Base-by-base conservation (phyloP, 2,888 invertebrate genomes). In the Idaea aversata region DNA sequence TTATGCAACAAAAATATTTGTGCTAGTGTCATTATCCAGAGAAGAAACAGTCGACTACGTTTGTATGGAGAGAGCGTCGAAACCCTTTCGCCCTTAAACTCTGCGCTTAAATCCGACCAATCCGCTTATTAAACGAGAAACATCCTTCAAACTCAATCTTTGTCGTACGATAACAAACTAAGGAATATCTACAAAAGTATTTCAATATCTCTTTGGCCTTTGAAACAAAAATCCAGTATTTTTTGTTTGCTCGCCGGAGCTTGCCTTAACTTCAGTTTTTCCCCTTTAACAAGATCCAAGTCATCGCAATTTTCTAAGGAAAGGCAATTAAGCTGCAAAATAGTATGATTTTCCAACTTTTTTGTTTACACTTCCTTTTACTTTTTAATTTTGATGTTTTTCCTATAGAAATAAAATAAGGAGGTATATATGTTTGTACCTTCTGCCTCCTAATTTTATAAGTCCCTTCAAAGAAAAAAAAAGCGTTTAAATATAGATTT, bases 321-420 rank as follows among this genome's bases (percentile, higher is more conserved):
- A 81, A 82, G 76, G 76, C 78, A 82, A 83, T 87, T 85, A 80
- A 70, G 72, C 72, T 70, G 75, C 72, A 79, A 83, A 83, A 84
- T 82, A 83, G 84, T 82, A 75, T 5, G 47, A 81, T 86, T 86
- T 82, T 75, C 70, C 72, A 75, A 75, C 65, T 75, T 77, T 71
- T 71, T 70, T 75, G 68, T 69, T 75, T 7, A 47, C 47, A 7
- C 47, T 47, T 13, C 2, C 13, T 47, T 47, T 47, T 16, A 25
- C 59, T 59, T 59, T 13, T 7, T 15, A 25, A 59, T 16, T 16
- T 34, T 34, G 34, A 59, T 10, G 59, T 25, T 0, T 58, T 16
- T 58, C 34, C 5, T 13, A 59, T 13, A 34, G 25, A 10, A 59
- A 3, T 25, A 34, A 34, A 13, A 7, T 59, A 34, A 59, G 13